phyloP scores from a whole-genome alignment of 2,888 invertebrate genomes.

The Eupithecia vulgata region DNA sequence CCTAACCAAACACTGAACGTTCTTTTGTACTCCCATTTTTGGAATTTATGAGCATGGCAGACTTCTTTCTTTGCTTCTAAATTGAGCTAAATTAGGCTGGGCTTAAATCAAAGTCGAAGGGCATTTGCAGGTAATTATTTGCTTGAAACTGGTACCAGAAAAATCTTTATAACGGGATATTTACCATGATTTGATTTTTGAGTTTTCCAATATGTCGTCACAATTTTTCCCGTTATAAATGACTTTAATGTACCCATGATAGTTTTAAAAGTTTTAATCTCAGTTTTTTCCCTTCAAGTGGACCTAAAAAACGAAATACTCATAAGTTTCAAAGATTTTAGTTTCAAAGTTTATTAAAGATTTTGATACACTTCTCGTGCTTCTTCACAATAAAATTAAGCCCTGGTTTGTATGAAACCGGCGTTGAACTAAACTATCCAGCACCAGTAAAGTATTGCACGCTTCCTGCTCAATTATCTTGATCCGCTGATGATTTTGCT shows the following conservation, averaged over 20 bases:
- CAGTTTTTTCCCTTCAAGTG: no score
- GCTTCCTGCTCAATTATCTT: constrained; percentile 19
- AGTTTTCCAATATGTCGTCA: no score
- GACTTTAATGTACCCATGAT: no score
- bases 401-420: neutral
- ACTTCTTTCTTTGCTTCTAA: neutral
- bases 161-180: no score
- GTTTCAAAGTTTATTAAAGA: no score
- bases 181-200: no score
- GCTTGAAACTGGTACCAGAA: neutral
- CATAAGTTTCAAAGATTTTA: no score
- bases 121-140: neutral
- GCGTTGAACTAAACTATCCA: neutral
- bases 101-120: neutral
- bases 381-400: neutral
- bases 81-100: neutral
- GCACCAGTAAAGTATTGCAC: constrained; percentile 8
- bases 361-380: neutral
- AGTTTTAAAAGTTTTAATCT: no score
- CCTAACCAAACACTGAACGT: neutral
- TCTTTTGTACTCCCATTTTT: neutral
- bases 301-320: no score
- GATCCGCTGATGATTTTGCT: constrained; percentile 19
- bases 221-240: no score
- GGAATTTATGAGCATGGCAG: neutral